phyloP scores from a whole-genome alignment of 2,888 invertebrate genomes.

The Ashinkailepas kermadecensis region DNA sequence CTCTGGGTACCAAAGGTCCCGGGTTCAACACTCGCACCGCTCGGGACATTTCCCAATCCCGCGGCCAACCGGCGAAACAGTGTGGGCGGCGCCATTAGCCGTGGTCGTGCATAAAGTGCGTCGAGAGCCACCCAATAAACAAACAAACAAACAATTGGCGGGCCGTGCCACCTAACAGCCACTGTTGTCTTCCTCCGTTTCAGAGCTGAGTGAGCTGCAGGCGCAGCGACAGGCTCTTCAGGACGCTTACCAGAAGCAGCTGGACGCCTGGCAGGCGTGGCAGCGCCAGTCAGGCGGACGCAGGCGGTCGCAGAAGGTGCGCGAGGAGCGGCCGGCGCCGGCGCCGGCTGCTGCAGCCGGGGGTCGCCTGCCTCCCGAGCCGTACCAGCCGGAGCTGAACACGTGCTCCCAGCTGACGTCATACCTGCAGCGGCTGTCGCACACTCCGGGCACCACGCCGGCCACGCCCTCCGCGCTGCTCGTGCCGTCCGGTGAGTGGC shows the following conservation, averaged over 20 bases:
- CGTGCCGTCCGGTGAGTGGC: neutral
- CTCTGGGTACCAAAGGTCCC: too few species aligned
- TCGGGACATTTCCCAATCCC: too few species aligned
- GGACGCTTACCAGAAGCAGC: neutral
- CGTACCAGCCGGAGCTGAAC: neutral
- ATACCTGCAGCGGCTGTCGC: conserved; percentile 9
- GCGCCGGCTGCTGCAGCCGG: neutral
- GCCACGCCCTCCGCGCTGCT: neutral
- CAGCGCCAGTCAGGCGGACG: neutral
- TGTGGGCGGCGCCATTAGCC: too few species aligned
- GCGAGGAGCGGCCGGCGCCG: neutral
- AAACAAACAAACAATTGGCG: too few species aligned
- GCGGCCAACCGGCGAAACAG: too few species aligned
- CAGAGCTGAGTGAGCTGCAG: neutral
- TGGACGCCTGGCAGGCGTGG: neutral
- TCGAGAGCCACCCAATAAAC: too few species aligned
- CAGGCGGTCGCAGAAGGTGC: neutral
- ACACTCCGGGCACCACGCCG: conserved; percentile 5
- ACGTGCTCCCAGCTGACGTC: neutral
- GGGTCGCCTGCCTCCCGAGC: neutral
- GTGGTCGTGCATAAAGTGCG: too few species aligned
- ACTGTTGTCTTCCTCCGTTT: neutral
- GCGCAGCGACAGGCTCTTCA: neutral
- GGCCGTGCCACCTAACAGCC: neutral
- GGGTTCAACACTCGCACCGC: too few species aligned